A percentile compares a stretch with the other conserved stretches of the same genome.
These are phyloP conservation scores for Drosophila pseudoananassae DNA, from an alignment of 1,140 invertebrate species.

Conservation along the genomic window DNA sequence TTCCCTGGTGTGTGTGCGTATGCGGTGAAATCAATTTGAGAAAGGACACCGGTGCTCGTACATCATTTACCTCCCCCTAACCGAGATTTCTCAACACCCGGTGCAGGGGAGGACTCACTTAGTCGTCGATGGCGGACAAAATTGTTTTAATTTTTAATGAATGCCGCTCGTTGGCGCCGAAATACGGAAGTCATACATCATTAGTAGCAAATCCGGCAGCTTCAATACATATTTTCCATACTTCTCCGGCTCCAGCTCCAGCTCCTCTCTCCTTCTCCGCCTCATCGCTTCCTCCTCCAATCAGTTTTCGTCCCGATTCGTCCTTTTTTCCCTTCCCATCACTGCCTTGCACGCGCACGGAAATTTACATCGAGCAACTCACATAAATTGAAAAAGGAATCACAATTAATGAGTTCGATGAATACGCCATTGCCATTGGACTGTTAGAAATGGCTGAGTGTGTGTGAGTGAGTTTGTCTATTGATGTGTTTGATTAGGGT, in stretches of 20 bases:
- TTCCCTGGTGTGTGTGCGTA: conserved; percentile 19
- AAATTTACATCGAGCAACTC: conserved; percentile 61
- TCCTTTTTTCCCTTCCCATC: conserved; percentile 9
- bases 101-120: conserved; percentile 15
- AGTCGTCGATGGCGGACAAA: conserved; percentile 23
- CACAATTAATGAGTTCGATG: conserved; percentile 82
- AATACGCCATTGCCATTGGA: conserved; percentile 61
- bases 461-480: conserved; percentile 12
- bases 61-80: conserved; percentile 4
- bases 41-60: conserved; percentile 3
- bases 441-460: conserved; percentile 16
- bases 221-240: conserved; percentile 62
- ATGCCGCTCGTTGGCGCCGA: conserved; percentile 39
- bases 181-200: conserved; percentile 76
- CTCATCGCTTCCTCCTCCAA: background rate
- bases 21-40: conserved; percentile 58
- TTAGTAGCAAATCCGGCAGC: conserved; percentile 78
- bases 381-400: conserved; percentile 79
- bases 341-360: conserved; percentile 35
- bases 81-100: conserved; percentile 18
- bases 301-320: conserved; percentile 6
- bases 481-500: conserved; percentile 9
- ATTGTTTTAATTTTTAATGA: conserved; percentile 79
- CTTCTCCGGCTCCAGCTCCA: conserved; percentile 3
- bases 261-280: background rate